Percentiles rank a stretch among this genome's conserved stretches.
Evolutionary conservation across 2,113 vertebrate species (phyloP).

Genomic region (Psilopsiagon aymara): DNA sequence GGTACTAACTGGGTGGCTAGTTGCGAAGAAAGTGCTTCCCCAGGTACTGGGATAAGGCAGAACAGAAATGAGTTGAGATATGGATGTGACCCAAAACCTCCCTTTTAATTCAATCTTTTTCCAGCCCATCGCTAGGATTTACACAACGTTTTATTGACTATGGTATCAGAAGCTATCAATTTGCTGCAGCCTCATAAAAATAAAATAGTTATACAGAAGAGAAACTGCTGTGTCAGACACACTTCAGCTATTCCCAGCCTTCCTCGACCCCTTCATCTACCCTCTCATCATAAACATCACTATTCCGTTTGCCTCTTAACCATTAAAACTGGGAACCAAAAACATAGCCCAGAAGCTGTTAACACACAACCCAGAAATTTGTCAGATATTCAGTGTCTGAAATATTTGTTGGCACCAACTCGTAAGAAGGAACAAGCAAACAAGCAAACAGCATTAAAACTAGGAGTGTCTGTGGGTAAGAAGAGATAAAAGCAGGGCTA

Average conservation of each 20-base stretch:
- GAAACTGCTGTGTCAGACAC: conserved; percentile 68
- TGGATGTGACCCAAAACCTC: conserved; percentile 60
- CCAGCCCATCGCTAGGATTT: conserved; percentile 67
- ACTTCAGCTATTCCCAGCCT: conserved; percentile 39
- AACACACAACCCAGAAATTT: conserved; percentile 63
- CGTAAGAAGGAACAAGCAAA: conserved; percentile 31
- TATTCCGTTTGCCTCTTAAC: conserved; percentile 37
- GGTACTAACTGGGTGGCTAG: conserved; percentile 53
- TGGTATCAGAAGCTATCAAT: conserved; percentile 68
- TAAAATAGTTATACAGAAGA: conserved; percentile 70
- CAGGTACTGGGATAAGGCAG: conserved; percentile 25
- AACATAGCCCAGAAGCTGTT: conserved; percentile 59
- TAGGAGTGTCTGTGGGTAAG: conserved; percentile 44
- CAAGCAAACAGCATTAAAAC: conserved; percentile 42
- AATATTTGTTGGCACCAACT: conserved; percentile 61
- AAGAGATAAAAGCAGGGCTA: conserved; percentile 51
- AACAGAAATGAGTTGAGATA: conserved; percentile 43
- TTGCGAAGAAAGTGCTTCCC: conserved; percentile 43
- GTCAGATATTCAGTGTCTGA: conserved; percentile 52
- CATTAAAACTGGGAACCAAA: conserved; percentile 63
- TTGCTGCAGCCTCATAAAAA: conserved; percentile 73
- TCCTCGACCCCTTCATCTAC: conserved; percentile 45
- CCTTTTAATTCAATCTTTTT: conserved; percentile 71
- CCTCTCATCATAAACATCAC: conserved; percentile 57
- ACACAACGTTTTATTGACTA: conserved; percentile 67